Percentiles rank a stretch among this genome's conserved stretches.
These are phyloP conservation scores for Leptodactylus fuscus DNA, from an alignment of 2,113 vertebrate species.

Conservation along the genomic window DNA sequence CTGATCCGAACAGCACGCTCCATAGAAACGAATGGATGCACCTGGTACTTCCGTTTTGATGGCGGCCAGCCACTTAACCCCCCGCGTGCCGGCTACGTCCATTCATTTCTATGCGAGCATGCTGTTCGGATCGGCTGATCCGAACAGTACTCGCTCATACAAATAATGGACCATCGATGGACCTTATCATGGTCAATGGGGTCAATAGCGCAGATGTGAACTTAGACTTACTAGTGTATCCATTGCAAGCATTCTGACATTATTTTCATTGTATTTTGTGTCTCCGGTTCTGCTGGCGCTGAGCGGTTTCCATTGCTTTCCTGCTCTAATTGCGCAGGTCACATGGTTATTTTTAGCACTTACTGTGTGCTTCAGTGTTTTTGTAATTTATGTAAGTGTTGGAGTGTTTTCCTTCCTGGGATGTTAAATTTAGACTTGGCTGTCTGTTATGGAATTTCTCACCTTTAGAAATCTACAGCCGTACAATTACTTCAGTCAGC, in stretches of 20 bases:
- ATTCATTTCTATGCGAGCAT: too few species aligned
- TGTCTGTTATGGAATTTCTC: slow-evolving; percentile 63
- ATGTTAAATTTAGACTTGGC: slow-evolving; percentile 65
- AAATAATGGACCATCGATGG: too few species aligned
- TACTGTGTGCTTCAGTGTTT: slow-evolving; percentile 63
- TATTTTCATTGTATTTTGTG: neutral
- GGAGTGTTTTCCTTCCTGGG: slow-evolving; percentile 66
- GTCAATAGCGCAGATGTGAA: too few species aligned
- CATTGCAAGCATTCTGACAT: neutral
- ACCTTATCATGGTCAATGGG: too few species aligned
- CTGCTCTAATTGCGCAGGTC: slow-evolving; percentile 56
- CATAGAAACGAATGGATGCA: too few species aligned
- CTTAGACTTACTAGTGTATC: too few species aligned
- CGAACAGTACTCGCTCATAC: too few species aligned
- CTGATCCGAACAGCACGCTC: too few species aligned
- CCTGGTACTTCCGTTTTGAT: too few species aligned
- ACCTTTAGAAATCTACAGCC: slow-evolving; percentile 63
- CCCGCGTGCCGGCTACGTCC: too few species aligned
- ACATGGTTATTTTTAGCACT: slow-evolving; percentile 65
- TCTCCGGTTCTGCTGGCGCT: slow-evolving; percentile 8
- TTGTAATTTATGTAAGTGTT: slow-evolving; percentile 66
- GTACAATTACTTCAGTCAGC: slow-evolving; percentile 59
- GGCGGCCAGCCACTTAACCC: too few species aligned
- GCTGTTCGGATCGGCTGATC: too few species aligned
- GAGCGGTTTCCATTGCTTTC: slow-evolving; percentile 62